Evolutionary conservation across 2,797 vertebrate species (phyloP).

Genomic region (Chanos chanos): DNA sequence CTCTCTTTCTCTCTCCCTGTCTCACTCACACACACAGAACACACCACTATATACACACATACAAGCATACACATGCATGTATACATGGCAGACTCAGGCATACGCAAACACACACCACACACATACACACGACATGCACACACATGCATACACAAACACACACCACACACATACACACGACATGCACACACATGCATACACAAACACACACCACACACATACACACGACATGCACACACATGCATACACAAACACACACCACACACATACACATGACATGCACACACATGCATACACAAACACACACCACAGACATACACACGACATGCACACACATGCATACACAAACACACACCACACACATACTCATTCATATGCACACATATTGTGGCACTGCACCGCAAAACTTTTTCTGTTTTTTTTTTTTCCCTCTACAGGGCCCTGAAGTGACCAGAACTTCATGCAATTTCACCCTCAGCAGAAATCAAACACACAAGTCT

Average conservation of each 20-base stretch:
- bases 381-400: conserved; percentile 31
- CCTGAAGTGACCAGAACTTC: too few species aligned
- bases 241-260: conserved; percentile 23
- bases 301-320: too few species aligned
- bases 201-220: conserved; percentile 13
- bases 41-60: background rate
- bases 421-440: too few species aligned
- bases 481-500: too few species aligned
- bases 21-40: too few species aligned
- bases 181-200: conserved; percentile 28
- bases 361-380: conserved; percentile 15
- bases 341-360: conserved; percentile 27
- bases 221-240: conserved; percentile 26
- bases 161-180: conserved; percentile 22
- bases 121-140: conserved; percentile 28
- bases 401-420: too few species aligned
- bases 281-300: conserved; percentile 26
- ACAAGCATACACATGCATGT: background rate
- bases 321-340: conserved; percentile 20
- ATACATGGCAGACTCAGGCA: too few species aligned
- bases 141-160: conserved; percentile 16
- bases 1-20: conserved; percentile 27
- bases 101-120: too few species aligned
- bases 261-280: conserved; percentile 18
- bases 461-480: too few species aligned